Evolutionary conservation across 2,888 invertebrate species (phyloP), one percentile per base, ranked within the genome.

Genomic region (Exocentrus adspersus): DNA sequence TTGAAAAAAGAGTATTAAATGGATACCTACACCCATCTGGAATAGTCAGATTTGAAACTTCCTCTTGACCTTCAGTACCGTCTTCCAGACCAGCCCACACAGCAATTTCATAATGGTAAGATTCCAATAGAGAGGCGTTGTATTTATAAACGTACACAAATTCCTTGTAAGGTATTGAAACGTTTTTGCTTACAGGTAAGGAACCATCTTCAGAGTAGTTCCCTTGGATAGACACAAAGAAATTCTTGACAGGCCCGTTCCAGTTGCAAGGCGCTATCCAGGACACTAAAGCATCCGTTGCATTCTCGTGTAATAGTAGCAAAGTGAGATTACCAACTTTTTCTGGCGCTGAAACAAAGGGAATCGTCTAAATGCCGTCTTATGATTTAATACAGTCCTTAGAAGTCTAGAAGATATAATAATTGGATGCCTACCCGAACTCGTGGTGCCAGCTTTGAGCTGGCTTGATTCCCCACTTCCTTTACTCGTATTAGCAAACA

Each of bases 1-100:
- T n/a, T n/a, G n/a, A n/a, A n/a, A n/a, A n/a, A n/a, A n/a, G n/a
- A n/a, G 19, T 51, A 1, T 42, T 28, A 43, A 28, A 43, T 56
- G 51, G 58, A 50, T 67, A 67, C 64, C 52, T 61, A 67, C 65
- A 60, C 53, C 65, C 69, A 61, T 56, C 54, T 14, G 24, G 30
- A n/a, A 65, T 62, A 12, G 46, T 59, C 30, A 52, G 16, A 32
- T 21, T 28, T 10, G 30, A 20, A 5, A 3, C 14, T 1, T 41
- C 24, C 7, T 1, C 2, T 12, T 19, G 7, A 52, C 67, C 67
- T 4, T 41, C 20, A 2, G 48, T 48, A 30, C 51, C 58, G 46
- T 63, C 57, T 6, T 56, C 20, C 16, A 67, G 58, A 17, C 51
- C 17, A n/a, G 61, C 43, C 12, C 46, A 6, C 30, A 63, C 12